These are phyloP conservation scores for Stegana nigrithorax DNA, from an alignment of 2,888 invertebrate genomes.

Conservation along the genomic window DNA sequence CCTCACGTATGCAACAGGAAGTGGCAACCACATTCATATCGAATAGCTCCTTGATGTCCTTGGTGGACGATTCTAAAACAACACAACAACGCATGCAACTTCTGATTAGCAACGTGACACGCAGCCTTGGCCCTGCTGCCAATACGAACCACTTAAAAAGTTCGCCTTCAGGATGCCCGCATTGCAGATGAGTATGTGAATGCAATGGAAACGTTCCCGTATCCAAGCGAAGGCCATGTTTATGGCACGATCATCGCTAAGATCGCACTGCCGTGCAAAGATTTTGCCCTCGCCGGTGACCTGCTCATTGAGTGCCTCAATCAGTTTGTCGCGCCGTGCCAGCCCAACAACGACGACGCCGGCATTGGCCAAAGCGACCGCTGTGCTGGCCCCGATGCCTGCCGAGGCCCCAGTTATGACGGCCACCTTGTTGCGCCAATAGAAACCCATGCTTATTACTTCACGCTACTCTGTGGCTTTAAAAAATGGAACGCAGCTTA, in stretches of 20 bases:
- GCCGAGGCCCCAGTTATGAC: conserved; percentile 69
- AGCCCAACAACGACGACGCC: conserved; percentile 71
- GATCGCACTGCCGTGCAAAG: conserved; percentile 62
- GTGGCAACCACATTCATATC: conserved; percentile 73
- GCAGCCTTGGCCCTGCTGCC: too few species aligned
- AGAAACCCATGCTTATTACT: conserved; percentile 37
- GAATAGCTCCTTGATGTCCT: conserved; percentile 64
- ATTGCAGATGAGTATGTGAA: conserved; percentile 67
- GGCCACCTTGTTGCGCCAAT: conserved; percentile 64
- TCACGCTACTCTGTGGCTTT: too few species aligned
- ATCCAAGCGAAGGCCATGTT: conserved; percentile 61
- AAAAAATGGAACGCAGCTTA: too few species aligned
- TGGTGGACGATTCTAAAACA: conserved; percentile 52
- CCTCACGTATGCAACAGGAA: conserved; percentile 72
- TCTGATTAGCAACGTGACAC: too few species aligned
- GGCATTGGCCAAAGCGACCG: conserved; percentile 65
- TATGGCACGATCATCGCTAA: conserved; percentile 60
- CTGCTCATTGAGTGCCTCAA: conserved; percentile 64
- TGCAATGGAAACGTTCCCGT: conserved; percentile 51
- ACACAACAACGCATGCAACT: too few species aligned
- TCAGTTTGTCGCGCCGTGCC: conserved; percentile 69
- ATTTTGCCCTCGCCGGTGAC: conserved; percentile 65
- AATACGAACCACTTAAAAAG: conserved; percentile 56
- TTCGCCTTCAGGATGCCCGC: conserved; percentile 67
- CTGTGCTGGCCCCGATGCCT: conserved; percentile 69